Evolutionary conservation across 2,113 vertebrate genomes (phyloP).

Genomic region (Candoia aspera): DNA sequence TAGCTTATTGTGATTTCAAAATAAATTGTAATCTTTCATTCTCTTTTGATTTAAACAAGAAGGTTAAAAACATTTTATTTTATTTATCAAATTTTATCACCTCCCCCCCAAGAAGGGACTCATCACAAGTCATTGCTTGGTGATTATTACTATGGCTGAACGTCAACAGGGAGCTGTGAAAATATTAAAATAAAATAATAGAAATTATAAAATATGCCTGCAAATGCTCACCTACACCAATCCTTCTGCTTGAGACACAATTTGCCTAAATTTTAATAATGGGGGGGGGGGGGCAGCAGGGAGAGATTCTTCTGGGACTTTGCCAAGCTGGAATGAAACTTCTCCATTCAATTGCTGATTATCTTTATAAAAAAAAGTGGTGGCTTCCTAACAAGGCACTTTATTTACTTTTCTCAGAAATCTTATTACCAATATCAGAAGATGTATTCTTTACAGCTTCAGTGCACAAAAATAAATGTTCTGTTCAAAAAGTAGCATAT

Average conservation of each 20-base stretch:
- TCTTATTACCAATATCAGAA: neutral
- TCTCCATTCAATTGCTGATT: neutral
- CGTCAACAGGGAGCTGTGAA: neutral
- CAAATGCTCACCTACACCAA: neutral
- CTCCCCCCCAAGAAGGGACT: too few species aligned
- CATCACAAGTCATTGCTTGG: neutral
- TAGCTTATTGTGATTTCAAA: neutral
- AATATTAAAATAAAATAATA: neutral
- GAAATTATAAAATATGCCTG: neutral
- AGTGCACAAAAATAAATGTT: neutral
- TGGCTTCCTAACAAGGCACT: neutral
- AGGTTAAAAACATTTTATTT: too few species aligned
- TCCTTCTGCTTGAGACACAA: neutral
- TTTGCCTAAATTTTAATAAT: neutral
- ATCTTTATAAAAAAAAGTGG: neutral
- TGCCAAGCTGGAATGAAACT: neutral
- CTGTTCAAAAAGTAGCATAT: neutral
- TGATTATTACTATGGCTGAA: neutral
- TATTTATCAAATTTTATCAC: too few species aligned
- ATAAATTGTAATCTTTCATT: neutral
- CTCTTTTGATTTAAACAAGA: neutral
- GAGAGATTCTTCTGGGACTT: neutral
- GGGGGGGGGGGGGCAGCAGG: neutral
- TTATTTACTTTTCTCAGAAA: neutral
- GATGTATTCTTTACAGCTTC: neutral